These are phyloP conservation scores for Arnoldichthys spilopterus DNA, from an alignment of 2,797 vertebrate genomes.

Conservation along the genomic window DNA sequence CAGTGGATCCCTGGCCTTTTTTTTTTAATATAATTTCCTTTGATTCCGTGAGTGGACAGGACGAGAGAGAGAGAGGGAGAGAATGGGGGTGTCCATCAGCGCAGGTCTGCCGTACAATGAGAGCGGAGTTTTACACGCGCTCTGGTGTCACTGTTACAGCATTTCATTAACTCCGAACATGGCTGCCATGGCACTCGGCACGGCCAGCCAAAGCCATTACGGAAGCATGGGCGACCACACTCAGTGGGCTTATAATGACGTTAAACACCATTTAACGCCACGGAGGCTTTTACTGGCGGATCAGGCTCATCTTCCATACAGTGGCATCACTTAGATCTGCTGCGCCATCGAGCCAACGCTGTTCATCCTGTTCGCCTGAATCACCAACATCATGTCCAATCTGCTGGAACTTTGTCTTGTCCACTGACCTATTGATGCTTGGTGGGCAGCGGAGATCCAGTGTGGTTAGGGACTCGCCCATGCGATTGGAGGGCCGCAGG, in stretches of 20 bases:
- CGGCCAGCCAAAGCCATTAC: conserved; percentile 21
- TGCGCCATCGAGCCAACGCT: neutral
- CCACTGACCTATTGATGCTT: too few species aligned
- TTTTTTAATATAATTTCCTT: neutral
- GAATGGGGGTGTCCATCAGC: conserved; percentile 43
- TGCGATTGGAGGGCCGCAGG: too few species aligned
- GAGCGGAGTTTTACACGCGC: conserved; percentile 41
- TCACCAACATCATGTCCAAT: too few species aligned
- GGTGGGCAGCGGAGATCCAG: too few species aligned
- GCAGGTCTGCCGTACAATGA: conserved; percentile 33
- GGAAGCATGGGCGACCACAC: conserved; percentile 20
- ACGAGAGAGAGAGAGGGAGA: conserved; percentile 58
- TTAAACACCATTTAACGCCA: conserved; percentile 25
- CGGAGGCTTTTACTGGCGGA: neutral
- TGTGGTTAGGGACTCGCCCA: too few species aligned
- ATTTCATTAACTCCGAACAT: conserved; percentile 55
- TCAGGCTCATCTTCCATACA: conserved; percentile 3
- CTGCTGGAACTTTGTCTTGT: too few species aligned
- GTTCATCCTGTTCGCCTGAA: neutral
- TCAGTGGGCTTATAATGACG: conserved; percentile 33
- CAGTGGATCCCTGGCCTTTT: conserved; percentile 14
- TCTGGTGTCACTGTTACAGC: conserved; percentile 50
- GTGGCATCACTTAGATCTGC: neutral
- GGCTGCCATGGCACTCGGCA: conserved; percentile 37
- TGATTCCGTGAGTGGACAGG: conserved; percentile 48